Evolutionary conservation across 2,113 vertebrate species (phyloP).

Genomic region (Bucco capensis): DNA sequence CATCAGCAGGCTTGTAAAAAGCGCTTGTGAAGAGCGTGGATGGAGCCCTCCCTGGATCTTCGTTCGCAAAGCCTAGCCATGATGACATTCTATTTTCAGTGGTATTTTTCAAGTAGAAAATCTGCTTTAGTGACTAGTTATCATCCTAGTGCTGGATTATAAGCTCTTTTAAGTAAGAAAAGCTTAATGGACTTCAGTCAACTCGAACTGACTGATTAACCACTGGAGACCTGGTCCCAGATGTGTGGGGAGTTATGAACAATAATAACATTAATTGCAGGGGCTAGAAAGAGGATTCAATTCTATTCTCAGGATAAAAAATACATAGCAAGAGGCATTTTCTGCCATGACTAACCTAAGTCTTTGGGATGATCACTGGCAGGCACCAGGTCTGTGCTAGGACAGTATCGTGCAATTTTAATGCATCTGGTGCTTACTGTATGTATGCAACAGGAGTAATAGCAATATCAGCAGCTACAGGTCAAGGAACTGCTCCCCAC

Average conservation of each 20-base stretch:
- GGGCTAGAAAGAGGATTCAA: neutral
- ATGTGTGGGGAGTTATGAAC: neutral
- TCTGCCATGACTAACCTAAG: neutral
- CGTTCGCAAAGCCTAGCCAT: no score
- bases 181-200: neutral
- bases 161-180: neutral
- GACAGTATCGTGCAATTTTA: rapidly evolving
- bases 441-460: neutral
- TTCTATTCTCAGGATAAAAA: neutral
- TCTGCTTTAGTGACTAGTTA: neutral
- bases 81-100: neutral
- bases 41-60: no score
- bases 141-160: neutral
- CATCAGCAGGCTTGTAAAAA: no score
- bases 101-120: neutral
- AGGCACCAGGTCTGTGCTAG: neutral
- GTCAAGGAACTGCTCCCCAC: neutral
- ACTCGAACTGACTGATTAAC: neutral
- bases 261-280: neutral
- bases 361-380: neutral
- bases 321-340: neutral
- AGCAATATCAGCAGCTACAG: neutral
- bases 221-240: neutral
- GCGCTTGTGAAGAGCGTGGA: no score
- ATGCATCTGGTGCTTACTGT: rapidly evolving